A percentile compares a stretch with the other conserved stretches of the same genome.
These are phyloP conservation scores for Pangasius krempfi DNA, from an alignment of 2,797 vertebrate species.

Conservation along the genomic window DNA sequence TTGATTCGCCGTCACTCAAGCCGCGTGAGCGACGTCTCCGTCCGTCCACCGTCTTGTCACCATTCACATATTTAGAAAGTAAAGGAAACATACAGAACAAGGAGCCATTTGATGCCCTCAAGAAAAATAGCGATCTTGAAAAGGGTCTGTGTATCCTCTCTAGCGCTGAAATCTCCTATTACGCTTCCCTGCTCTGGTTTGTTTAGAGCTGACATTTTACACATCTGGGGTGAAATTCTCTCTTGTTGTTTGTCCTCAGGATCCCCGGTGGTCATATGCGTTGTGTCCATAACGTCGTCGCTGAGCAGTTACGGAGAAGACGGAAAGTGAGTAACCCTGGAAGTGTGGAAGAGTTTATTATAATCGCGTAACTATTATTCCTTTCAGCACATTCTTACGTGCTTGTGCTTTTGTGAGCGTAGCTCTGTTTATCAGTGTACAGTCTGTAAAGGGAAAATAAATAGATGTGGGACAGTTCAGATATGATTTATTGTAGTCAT, in stretches of 20 bases:
- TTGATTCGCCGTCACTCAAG: background rate
- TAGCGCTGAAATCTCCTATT: background rate
- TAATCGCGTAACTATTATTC: background rate
- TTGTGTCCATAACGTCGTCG: slow-evolving; percentile 82
- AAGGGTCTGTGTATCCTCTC: slow-evolving; percentile 7
- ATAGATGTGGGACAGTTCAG: background rate
- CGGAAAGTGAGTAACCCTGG: slow-evolving; percentile 81
- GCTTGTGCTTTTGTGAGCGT: background rate
- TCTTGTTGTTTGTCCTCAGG: slow-evolving; percentile 71
- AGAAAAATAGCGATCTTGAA: slow-evolving; percentile 2
- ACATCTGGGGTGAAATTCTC: slow-evolving; percentile 1
- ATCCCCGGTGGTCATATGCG: slow-evolving; percentile 85
- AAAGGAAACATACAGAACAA: background rate
- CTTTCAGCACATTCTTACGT: background rate
- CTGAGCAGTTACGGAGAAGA: slow-evolving; percentile 85
- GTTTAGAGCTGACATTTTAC: background rate
- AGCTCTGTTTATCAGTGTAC: background rate
- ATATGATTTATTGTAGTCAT: background rate
- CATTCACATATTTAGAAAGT: background rate
- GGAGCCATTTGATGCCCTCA: background rate
- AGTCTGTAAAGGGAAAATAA: background rate
- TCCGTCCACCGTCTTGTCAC: background rate
- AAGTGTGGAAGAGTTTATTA: background rate
- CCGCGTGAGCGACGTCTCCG: background rate
- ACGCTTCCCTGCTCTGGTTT: background rate